Evolutionary conservation across 2,888 invertebrate species (phyloP), one percentile per base, ranked within the genome.

Genomic region (Masnerella sp.): DNA sequence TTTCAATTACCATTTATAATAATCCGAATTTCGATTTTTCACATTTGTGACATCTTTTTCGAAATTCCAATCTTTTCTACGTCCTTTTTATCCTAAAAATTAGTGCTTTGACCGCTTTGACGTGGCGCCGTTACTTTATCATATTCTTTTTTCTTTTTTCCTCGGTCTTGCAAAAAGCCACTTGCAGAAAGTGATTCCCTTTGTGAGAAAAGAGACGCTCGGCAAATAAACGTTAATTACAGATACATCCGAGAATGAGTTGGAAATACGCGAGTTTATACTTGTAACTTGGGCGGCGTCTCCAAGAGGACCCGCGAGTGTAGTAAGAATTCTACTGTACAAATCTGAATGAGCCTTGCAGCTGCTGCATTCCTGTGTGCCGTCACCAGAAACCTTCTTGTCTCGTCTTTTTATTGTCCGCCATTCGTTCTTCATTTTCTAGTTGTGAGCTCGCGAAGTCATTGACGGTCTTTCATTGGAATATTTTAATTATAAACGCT

Each of bases 281-380:
- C 82, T 82, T 81, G 82, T 82, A 82, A 79, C 81, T 82, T 79
- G 81, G 81, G 78, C 81, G 80, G 81, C 80, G 79, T 78, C 80
- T 78, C 56, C 49, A 52, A 67, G 65, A 68, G 73, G 64, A 38
- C 30, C 58, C 42, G 45, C 52, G 80, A 68, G 74, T 68, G 74
- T 82, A 82, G 83, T 84, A 84, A 80, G 83, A 84, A 85, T 85
- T 86, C 84, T 84, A 79, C 79, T 79, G 81, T 79, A 80, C 80
- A 81, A 80, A 85, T 82, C 84, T 86, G 86, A 86, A 86, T 86
- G 86, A 86, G 84, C 78, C 81, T 80, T 82, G 83, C 85, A 85
- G 85, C 86, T 85, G 86, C 84, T 81, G 80, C 83, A 85, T 85
- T 85, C 85, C 84, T 81, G 79, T 82, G 79, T 12, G 34, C 85